Conservation (phyloP, 2,888 invertebrate genomes). For the Agrotis puta region DNA sequence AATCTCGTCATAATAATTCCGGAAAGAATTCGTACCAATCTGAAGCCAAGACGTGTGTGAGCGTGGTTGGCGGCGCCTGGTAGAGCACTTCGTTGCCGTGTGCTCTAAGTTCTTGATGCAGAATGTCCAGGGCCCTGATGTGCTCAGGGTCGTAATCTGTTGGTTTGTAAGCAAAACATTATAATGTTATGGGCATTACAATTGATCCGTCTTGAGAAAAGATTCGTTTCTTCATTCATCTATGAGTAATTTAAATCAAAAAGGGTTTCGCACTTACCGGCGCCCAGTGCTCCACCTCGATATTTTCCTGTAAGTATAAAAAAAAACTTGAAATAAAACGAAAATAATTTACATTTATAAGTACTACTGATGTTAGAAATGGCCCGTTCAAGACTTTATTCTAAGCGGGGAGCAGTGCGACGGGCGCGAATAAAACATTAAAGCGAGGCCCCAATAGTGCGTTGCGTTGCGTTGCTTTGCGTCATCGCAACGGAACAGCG, state of each 20-base stretch:
- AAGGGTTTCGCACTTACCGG: conserved; percentile 34
- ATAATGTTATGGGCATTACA: background rate
- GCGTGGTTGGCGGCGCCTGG: conserved; percentile 76
- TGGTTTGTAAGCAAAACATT: background rate
- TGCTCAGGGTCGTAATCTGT: conserved; percentile 73
- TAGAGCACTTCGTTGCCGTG: conserved; percentile 78
- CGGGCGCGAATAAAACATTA: no score
- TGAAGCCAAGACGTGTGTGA: conserved; percentile 76
- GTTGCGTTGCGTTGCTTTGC: no score
- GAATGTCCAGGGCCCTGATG: conserved; percentile 70
- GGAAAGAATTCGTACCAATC: conserved; percentile 71
- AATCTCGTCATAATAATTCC: background rate
- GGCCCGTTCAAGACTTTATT: no score
- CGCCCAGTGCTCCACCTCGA: conserved; percentile 32
- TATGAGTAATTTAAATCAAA: no score
- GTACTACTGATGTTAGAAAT: no score
- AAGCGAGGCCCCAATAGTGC: no score
- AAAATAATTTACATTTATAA: background rate
- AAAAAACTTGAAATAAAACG: background rate
- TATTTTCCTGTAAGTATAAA: conserved; percentile 27
- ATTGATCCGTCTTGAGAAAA: background rate
- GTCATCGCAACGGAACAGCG: no score
- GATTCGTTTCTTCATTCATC: no score
- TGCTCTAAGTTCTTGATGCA: conserved; percentile 73
- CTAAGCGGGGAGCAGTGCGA: no score